Conservation (phyloP, 2,113 vertebrate species). For the Erinaceus europaeus region DNA sequence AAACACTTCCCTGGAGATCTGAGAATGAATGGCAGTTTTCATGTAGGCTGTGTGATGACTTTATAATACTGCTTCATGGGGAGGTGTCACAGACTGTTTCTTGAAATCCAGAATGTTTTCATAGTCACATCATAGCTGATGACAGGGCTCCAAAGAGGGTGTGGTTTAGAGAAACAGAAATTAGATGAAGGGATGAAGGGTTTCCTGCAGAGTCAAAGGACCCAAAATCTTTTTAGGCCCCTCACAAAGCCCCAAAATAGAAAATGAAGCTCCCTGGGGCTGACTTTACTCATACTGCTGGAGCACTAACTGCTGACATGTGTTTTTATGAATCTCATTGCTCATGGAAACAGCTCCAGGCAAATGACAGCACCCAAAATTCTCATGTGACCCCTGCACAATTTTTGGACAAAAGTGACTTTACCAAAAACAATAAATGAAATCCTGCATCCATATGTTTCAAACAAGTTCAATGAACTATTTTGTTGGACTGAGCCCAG, state of each 20-base stretch:
- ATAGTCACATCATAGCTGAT: not conserved
- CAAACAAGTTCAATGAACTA: constrained; percentile 47
- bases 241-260: constrained; percentile 62
- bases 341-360: constrained; percentile 47
- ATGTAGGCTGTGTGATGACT: not conserved
- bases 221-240: constrained; percentile 34
- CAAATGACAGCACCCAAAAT: constrained; percentile 36
- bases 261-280: constrained; percentile 48
- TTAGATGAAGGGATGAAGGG: not conserved
- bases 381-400: constrained; percentile 55
- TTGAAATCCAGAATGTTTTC: constrained; percentile 2
- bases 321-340: constrained; percentile 57
- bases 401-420: constrained; percentile 31
- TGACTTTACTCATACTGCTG: constrained; percentile 43
- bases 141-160: not conserved
- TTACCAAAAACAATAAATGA: constrained; percentile 52
- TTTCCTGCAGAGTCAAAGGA: constrained; percentile 46
- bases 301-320: not conserved
- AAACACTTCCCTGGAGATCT: not conserved
- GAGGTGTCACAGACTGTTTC: not conserved
- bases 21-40: not conserved
- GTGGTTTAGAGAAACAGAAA: constrained; percentile 8
- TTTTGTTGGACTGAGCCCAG: constrained; percentile 65
- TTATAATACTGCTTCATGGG: not conserved
- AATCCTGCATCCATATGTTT: constrained; percentile 21